These are phyloP conservation scores for Tricholauxania praeusta DNA, from an alignment of 2,888 invertebrate genomes.

Conservation along the genomic window DNA sequence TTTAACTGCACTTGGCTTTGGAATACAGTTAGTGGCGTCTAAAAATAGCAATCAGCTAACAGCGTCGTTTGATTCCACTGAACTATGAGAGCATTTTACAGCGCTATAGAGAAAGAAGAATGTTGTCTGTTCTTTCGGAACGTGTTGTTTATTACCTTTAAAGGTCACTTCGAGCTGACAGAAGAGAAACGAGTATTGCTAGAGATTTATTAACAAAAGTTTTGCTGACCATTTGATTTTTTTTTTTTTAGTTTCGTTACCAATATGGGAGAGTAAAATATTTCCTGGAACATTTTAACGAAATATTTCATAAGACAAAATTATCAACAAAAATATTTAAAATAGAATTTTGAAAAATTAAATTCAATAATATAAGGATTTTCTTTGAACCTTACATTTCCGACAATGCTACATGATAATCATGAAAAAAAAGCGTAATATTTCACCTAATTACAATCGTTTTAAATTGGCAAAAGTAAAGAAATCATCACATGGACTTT, in stretches of 20 bases:
- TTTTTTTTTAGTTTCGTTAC: too few species aligned
- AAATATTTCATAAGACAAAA: too few species aligned
- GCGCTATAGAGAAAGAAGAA: not conserved
- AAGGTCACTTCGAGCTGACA: slow-evolving; percentile 9
- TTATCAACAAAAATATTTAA: not conserved
- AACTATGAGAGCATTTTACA: not conserved
- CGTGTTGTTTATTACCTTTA: slow-evolving; percentile 17
- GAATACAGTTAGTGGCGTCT: slow-evolving; percentile 54
- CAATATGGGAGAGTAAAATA: not conserved
- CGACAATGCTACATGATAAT: too few species aligned
- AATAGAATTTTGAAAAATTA: not conserved
- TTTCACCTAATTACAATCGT: too few species aligned
- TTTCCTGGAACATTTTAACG: too few species aligned
- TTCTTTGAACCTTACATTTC: not conserved
- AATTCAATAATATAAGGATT: too few species aligned
- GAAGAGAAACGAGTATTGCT: too few species aligned
- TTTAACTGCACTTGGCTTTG: slow-evolving; percentile 58
- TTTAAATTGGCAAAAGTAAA: too few species aligned
- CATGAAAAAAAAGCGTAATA: too few species aligned
- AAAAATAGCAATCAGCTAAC: slow-evolving; percentile 29
- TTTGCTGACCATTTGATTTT: too few species aligned
- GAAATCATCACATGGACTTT: too few species aligned
- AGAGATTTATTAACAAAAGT: too few species aligned
- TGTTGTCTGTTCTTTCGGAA: not conserved
- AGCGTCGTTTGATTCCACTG: not conserved